Percentiles rank a stretch among this genome's conserved stretches.
These are phyloP conservation scores for Triops longicaudatus DNA, from an alignment of 1,140 invertebrate genomes.

Conservation along the genomic window DNA sequence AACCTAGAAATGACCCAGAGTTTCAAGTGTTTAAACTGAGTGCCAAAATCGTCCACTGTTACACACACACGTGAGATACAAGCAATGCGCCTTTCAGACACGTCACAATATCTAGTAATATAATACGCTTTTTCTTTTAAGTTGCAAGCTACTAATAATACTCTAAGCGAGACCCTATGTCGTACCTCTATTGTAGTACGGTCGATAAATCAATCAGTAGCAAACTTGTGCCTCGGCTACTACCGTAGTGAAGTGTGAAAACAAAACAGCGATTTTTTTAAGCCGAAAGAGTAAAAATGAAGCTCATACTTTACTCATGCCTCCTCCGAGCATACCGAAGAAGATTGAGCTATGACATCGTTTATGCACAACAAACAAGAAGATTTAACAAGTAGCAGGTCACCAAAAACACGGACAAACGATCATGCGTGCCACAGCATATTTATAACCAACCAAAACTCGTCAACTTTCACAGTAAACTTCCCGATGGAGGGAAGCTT, in stretches of 20 bases:
- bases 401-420: neutral
- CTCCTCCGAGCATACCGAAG: slow-evolving; percentile 13
- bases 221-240: neutral
- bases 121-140: neutral
- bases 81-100: neutral
- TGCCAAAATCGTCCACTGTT: neutral
- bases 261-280: neutral
- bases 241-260: neutral
- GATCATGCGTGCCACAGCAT: neutral
- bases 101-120: neutral
- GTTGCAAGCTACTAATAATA: neutral
- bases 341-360: neutral
- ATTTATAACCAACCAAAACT: neutral
- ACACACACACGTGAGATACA: neutral
- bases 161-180: neutral
- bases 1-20: slow-evolving; percentile 30
- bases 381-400: neutral
- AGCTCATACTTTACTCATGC: slow-evolving; percentile 8
- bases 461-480: neutral
- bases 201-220: neutral
- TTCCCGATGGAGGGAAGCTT: neutral
- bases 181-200: neutral
- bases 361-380: neutral
- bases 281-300: neutral
- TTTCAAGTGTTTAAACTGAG: neutral